These are phyloP conservation scores for Craseonycteris thonglongyai DNA, from an alignment of 2,113 vertebrate species.

Conservation along the genomic window DNA sequence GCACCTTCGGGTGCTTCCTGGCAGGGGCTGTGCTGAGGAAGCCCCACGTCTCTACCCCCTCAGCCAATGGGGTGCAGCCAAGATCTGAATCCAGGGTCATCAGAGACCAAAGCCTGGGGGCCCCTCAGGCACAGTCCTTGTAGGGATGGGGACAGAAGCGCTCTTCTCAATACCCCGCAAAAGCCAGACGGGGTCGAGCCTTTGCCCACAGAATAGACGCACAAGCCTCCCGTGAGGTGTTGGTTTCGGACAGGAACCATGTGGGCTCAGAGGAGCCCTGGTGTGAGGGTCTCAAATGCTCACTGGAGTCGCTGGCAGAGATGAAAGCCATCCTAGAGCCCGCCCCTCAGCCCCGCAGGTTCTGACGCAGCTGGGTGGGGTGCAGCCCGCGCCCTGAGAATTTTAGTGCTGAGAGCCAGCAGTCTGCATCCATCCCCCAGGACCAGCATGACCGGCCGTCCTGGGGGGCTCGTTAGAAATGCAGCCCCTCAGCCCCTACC, in stretches of 20 bases:
- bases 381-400: not conserved
- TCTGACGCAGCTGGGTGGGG: not conserved
- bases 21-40: not conserved
- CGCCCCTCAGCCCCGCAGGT: accelerated
- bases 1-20: not conserved
- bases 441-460: accelerated
- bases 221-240: not conserved
- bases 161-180: too few species aligned
- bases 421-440: not conserved
- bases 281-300: not conserved
- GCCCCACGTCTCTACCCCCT: accelerated
- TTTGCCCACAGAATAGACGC: not conserved
- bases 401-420: not conserved
- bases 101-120: not conserved
- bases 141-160: not conserved
- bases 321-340: not conserved
- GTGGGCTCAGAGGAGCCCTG: not conserved
- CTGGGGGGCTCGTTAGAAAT: not conserved
- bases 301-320: not conserved
- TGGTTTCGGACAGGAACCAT: not conserved
- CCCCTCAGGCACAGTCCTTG: not conserved
- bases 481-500: not conserved
- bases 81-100: not conserved
- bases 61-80: accelerated
- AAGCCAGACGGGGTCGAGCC: too few species aligned